A percentile compares a stretch with the other conserved stretches of the same genome.
Evolutionary conservation across 2,113 vertebrate species (phyloP).

Genomic region (Chrysemys picta): DNA sequence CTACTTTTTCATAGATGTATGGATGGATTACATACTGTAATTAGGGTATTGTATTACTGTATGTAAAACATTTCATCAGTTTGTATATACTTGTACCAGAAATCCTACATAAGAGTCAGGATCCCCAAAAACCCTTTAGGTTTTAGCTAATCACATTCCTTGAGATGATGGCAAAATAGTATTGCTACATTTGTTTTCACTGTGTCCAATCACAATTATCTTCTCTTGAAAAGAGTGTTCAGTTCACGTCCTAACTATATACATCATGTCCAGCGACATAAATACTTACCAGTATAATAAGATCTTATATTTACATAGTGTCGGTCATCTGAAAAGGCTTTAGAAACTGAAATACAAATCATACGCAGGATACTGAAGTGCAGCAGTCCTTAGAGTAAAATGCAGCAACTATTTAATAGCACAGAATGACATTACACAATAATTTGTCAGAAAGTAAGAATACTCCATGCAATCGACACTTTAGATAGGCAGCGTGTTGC

Average conservation of each 20-base stretch:
- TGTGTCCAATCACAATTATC: constrained; percentile 34
- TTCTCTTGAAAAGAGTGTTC: constrained; percentile 22
- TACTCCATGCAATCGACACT: not conserved
- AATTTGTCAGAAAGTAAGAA: constrained; percentile 49
- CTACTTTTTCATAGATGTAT: constrained; percentile 12
- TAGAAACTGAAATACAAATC: not conserved
- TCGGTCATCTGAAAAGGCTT: constrained; percentile 5
- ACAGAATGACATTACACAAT: constrained; percentile 17
- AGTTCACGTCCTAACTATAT: constrained; percentile 36
- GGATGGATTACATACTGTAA: constrained; percentile 20
- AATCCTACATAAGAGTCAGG: constrained; percentile 7
- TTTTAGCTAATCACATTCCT: constrained; percentile 40
- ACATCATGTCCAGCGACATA: constrained; percentile 24
- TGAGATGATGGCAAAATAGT: constrained; percentile 35
- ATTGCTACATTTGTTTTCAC: constrained; percentile 39
- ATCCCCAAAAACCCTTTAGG: not conserved
- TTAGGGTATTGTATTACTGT: constrained; percentile 1
- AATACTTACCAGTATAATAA: not conserved
- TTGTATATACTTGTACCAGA: constrained; percentile 27
- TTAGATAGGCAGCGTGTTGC: not conserved
- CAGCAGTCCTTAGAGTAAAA: constrained; percentile 48
- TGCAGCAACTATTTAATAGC: constrained; percentile 46
- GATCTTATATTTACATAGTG: not conserved
- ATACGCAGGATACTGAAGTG: not conserved
- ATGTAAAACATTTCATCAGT: constrained; percentile 34